Percentiles rank a stretch among this genome's conserved stretches.
These are phyloP conservation scores for Drosophila infuscata DNA, from an alignment of 2,888 invertebrate genomes.

Conservation along the genomic window DNA sequence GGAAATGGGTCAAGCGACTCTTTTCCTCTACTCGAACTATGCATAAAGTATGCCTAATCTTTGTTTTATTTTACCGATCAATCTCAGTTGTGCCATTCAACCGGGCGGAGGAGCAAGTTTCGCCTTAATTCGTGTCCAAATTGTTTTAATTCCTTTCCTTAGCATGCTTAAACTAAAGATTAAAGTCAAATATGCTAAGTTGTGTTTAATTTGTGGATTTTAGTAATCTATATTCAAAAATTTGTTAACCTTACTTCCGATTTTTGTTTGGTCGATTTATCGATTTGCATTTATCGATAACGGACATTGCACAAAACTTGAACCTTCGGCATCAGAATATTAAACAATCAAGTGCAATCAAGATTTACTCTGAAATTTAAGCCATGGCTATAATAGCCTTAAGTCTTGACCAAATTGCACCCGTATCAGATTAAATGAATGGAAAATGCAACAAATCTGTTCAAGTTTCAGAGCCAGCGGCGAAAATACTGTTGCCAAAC, in stretches of 20 bases:
- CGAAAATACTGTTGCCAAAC: neutral
- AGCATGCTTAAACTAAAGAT: neutral
- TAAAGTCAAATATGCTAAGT: neutral
- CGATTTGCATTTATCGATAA: too few relatives aligned
- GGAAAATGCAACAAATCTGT: neutral
- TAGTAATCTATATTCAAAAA: neutral
- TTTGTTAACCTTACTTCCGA: too few relatives aligned
- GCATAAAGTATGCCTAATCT: constrained; percentile 77
- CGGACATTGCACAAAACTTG: neutral
- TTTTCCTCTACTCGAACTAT: constrained; percentile 24
- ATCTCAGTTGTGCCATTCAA: constrained; percentile 41
- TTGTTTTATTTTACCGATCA: constrained; percentile 46
- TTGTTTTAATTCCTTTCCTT: constrained; percentile 39
- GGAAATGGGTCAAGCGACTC: constrained; percentile 69
- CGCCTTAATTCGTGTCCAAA: constrained; percentile 45
- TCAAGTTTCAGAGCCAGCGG: constrained; percentile 3
- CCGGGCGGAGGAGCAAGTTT: constrained; percentile 14
- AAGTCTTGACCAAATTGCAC: neutral
- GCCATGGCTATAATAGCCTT: neutral
- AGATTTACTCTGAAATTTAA: neutral
- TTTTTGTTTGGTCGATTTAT: too few relatives aligned
- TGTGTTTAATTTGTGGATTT: neutral
- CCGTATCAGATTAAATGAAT: neutral
- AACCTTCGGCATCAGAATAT: neutral
- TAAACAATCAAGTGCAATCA: neutral